Evolutionary conservation across 2,113 vertebrate species (phyloP).

Genomic region (Illadopsis cleaveri): DNA sequence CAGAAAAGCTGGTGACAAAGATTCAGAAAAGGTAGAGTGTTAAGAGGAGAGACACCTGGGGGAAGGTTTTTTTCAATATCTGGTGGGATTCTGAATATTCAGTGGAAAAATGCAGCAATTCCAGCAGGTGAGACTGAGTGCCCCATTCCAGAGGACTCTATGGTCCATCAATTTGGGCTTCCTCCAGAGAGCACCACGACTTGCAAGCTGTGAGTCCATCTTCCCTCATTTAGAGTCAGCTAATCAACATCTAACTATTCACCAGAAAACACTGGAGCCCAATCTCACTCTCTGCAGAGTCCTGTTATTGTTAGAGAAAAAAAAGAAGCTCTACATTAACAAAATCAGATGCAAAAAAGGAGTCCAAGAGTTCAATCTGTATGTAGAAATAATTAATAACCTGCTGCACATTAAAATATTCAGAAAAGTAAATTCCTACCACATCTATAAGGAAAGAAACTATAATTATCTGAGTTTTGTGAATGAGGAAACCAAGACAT

Average conservation of each 20-base stretch:
- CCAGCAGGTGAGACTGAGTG: background rate
- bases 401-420: background rate
- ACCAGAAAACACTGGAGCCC: background rate
- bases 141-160: background rate
- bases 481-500: background rate
- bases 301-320: background rate
- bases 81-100: background rate
- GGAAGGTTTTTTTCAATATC: fast-evolving
- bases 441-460: background rate
- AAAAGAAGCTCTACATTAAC: background rate
- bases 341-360: background rate
- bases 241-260: background rate
- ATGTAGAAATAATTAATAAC: background rate
- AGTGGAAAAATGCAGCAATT: background rate
- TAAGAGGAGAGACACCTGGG: background rate
- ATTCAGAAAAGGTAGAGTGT: background rate
- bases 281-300: background rate
- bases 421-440: background rate
- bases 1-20: background rate
- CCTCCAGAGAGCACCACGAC: background rate
- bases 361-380: background rate
- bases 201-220: background rate
- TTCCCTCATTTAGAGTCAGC: background rate
- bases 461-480: background rate
- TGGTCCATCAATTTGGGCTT: fast-evolving